Conservation (phyloP, 2,113 vertebrate genomes). For the Montifringilla adamsi region DNA sequence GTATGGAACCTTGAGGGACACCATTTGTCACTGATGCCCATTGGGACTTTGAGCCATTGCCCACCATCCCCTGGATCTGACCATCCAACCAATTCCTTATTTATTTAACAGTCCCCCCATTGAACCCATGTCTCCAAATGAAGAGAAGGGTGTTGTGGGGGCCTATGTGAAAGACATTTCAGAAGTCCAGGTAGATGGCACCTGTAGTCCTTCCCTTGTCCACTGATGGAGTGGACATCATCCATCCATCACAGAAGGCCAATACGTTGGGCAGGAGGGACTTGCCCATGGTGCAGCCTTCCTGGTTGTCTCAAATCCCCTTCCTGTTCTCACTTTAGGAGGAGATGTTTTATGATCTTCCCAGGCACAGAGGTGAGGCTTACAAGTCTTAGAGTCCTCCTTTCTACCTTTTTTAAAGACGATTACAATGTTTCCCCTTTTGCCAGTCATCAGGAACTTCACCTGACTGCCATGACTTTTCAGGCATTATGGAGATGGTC, state of each 20-base stretch:
- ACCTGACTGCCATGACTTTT: background rate
- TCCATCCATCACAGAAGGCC: background rate
- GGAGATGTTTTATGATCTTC: background rate
- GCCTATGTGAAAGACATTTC: background rate
- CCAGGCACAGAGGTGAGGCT: background rate
- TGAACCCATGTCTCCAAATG: fast-evolving
- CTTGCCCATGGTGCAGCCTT: background rate
- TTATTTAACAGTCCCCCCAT: background rate
- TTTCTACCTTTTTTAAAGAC: background rate
- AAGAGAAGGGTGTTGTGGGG: background rate
- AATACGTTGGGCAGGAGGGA: fast-evolving
- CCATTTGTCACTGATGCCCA: background rate
- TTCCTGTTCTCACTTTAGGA: background rate
- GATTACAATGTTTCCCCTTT: background rate
- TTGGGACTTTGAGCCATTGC: background rate
- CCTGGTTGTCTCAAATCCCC: background rate
- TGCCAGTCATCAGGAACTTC: background rate
- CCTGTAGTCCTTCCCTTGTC: background rate
- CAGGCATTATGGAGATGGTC: background rate
- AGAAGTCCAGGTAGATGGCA: background rate
- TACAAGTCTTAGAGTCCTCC: too few species aligned
- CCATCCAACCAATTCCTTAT: background rate
- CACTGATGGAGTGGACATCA: background rate
- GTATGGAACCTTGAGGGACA: background rate
- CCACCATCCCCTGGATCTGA: background rate